These are phyloP conservation scores for Orthosia gothica DNA, from an alignment of 2,888 invertebrate genomes.

Conservation along the genomic window DNA sequence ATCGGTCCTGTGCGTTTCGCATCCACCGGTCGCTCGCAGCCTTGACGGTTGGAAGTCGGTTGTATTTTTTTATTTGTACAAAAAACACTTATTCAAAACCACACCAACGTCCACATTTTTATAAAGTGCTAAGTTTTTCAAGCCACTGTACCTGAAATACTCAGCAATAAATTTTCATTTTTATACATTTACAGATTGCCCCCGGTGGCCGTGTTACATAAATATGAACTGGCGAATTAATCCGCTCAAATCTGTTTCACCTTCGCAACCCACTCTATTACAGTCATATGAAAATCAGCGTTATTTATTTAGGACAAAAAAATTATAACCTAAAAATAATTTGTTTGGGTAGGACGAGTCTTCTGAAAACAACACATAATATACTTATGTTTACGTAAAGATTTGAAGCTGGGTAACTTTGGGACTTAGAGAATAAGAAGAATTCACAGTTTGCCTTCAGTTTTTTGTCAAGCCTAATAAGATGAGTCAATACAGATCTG, in stretches of 20 bases:
- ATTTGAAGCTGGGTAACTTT: conserved; percentile 15
- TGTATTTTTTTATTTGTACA: conserved; percentile 8
- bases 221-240: conserved; percentile 54
- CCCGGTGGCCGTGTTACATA: conserved; percentile 16
- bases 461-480: conserved; percentile 8
- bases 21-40: too few relatives aligned
- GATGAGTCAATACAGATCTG: not conserved
- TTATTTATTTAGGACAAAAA: conserved; percentile 65
- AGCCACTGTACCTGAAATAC: conserved; percentile 19
- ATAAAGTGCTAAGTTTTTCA: conserved; percentile 32
- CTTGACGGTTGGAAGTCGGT: too few relatives aligned
- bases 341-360: conserved; percentile 57
- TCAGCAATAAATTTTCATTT: conserved; percentile 53
- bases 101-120: conserved; percentile 21
- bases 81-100: conserved; percentile 17
- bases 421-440: not conserved
- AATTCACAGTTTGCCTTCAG: conserved; percentile 1
- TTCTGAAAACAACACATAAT: conserved; percentile 34
- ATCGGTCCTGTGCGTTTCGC: too few relatives aligned
- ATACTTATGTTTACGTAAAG: conserved; percentile 20
- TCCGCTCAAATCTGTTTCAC: conserved; percentile 47
- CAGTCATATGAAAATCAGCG: conserved; percentile 39
- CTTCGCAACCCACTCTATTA: conserved; percentile 48
- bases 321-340: conserved; percentile 56
- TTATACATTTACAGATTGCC: conserved; percentile 56